These are phyloP conservation scores for Brachyhypopomus occidentalis DNA, from an alignment of 2,113 vertebrate genomes.

Conservation along the genomic window DNA sequence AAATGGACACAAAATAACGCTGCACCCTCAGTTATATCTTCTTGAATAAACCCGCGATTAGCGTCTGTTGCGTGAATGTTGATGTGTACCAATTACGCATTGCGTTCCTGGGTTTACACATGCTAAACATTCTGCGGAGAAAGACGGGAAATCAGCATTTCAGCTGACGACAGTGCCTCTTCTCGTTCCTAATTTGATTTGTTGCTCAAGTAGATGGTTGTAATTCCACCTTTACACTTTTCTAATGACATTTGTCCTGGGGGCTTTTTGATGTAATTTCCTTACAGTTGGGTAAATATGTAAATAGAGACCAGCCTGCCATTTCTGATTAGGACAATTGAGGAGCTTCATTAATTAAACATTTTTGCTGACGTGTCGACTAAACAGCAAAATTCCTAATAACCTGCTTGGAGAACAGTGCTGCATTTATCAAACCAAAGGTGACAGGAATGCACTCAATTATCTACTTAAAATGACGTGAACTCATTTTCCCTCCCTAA, in stretches of 20 bases:
- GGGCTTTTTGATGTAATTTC: conserved; percentile 57
- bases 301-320: conserved; percentile 58
- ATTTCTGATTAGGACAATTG: conserved; percentile 60
- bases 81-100: conserved; percentile 2
- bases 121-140: not conserved
- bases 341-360: conserved; percentile 60
- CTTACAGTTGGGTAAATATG: conserved; percentile 63
- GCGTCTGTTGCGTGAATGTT: conserved; percentile 10
- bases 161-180: conserved; percentile 38
- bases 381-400: not conserved
- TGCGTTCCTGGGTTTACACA: conserved; percentile 5
- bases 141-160: not conserved
- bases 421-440: not conserved
- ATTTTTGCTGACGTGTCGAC: conserved; percentile 13
- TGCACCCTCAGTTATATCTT: conserved; percentile 10
- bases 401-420: not conserved
- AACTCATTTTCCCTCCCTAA: no score
- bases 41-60: conserved; percentile 1
- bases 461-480: not conserved
- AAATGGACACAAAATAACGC: not conserved
- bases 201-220: conserved; percentile 55
- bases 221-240: conserved; percentile 61
- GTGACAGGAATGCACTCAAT: not conserved
- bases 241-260: conserved; percentile 63
- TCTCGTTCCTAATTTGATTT: conserved; percentile 56